phyloP scores from a whole-genome alignment of 2,113 vertebrate species.

The Axis porcinus region DNA sequence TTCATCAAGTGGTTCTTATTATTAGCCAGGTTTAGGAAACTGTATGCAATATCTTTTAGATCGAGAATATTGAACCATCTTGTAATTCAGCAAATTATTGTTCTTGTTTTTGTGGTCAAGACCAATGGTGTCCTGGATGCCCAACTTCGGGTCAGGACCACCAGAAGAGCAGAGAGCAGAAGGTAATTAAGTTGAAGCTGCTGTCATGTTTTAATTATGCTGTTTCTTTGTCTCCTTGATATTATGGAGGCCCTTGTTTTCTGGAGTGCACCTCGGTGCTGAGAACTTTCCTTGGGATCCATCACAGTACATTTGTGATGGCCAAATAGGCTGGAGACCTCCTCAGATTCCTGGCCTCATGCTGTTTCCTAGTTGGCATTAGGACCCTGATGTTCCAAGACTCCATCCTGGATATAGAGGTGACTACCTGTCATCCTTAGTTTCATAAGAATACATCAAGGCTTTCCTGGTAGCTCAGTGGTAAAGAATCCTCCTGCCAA shows the following conservation, averaged over 20 bases:
- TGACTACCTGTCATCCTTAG: background rate
- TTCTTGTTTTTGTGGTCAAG: background rate
- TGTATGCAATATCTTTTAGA: background rate
- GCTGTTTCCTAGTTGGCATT: background rate
- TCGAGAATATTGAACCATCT: background rate
- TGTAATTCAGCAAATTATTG: background rate
- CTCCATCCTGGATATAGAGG: background rate
- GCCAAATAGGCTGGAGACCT: background rate
- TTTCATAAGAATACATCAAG: background rate
- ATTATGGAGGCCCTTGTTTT: background rate
- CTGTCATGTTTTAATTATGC: background rate
- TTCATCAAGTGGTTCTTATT: background rate
- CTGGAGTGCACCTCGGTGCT: background rate
- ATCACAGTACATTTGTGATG: background rate
- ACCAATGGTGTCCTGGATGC: background rate
- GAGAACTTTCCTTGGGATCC: background rate
- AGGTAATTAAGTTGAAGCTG: background rate
- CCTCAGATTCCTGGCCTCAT: background rate
- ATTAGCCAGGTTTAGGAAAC: background rate
- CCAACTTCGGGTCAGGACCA: background rate
- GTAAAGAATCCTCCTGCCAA: background rate
- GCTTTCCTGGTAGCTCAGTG: background rate
- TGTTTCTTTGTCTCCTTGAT: background rate
- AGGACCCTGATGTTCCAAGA: background rate
- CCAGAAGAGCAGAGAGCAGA: background rate